Conservation (phyloP, 2,797 vertebrate species). For the Eutrigla gurnardus region DNA sequence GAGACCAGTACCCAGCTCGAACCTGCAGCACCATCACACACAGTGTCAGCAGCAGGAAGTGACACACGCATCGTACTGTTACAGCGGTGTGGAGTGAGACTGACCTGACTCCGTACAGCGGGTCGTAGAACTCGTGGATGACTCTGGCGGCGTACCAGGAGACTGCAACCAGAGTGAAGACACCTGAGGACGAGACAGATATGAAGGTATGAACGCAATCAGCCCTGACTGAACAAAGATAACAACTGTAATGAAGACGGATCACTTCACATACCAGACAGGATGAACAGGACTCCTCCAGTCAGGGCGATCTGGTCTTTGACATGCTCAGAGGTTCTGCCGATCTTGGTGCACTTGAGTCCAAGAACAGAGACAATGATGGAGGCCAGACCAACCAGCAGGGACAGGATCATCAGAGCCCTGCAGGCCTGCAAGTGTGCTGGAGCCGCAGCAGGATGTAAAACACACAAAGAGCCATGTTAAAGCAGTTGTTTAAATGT, state of each 20-base stretch:
- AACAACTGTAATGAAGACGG: not conserved
- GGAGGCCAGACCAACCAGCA: constrained; percentile 83
- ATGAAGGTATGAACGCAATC: too few relatives aligned
- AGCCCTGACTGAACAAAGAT: too few relatives aligned
- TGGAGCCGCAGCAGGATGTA: constrained; percentile 42
- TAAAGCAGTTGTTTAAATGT: not conserved
- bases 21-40: constrained; percentile 75
- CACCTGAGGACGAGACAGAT: constrained; percentile 57
- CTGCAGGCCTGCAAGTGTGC: constrained; percentile 87
- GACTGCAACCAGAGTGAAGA: constrained; percentile 73
- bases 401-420: constrained; percentile 88
- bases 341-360: constrained; percentile 88
- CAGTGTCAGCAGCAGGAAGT: not conserved
- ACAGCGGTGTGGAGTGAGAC: not conserved
- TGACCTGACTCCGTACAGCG: constrained; percentile 71
- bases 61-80: not conserved
- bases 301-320: constrained; percentile 84
- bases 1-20: constrained; percentile 87
- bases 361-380: constrained; percentile 84
- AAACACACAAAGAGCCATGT: too few relatives aligned
- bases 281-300: constrained; percentile 85
- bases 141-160: constrained; percentile 82
- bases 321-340: constrained; percentile 72
- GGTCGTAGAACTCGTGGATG: constrained; percentile 80
- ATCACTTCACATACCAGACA: constrained; percentile 79